Evolutionary conservation across 2,888 invertebrate species (phyloP).

Genomic region (Lasioglossum malachurum): DNA sequence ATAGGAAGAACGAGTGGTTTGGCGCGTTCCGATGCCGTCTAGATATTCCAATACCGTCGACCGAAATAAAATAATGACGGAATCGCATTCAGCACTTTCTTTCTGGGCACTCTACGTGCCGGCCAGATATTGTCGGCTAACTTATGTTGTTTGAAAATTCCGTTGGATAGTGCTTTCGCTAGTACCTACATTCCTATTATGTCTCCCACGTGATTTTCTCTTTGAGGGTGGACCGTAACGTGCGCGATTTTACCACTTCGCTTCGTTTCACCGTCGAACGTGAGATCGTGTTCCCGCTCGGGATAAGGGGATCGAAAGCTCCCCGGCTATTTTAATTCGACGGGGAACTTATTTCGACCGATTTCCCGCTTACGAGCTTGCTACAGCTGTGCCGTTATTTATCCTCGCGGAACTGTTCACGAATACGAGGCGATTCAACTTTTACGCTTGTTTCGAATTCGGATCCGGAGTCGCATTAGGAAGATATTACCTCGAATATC

Average conservation of each 20-base stretch:
- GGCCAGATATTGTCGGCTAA: constrained; percentile 57
- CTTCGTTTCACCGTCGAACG: constrained; percentile 40
- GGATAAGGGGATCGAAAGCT: constrained; percentile 23
- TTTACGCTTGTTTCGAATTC: neutral
- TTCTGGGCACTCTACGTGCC: constrained; percentile 21
- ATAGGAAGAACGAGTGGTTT: constrained; percentile 42
- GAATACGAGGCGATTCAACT: neutral
- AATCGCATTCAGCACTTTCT: constrained; percentile 55
- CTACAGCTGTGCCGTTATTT: constrained; percentile 14
- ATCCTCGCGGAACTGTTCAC: constrained; percentile 25
- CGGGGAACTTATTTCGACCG: constrained; percentile 17
- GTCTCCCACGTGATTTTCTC: constrained; percentile 64
- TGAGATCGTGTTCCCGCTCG: constrained; percentile 25
- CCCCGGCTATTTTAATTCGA: constrained; percentile 41
- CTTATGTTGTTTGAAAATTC: constrained; percentile 68
- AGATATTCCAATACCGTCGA: constrained; percentile 50
- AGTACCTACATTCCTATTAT: constrained; percentile 66
- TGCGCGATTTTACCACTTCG: constrained; percentile 37
- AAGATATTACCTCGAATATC: neutral
- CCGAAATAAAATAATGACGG: constrained; percentile 66
- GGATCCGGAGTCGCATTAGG: neutral
- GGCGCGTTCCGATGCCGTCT: constrained; percentile 37
- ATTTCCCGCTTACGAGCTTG: neutral
- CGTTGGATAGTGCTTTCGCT: constrained; percentile 70
- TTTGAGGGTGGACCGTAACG: constrained; percentile 40